phyloP scores from a whole-genome alignment of 1,140 invertebrate genomes.

The Seison nebaliae region DNA sequence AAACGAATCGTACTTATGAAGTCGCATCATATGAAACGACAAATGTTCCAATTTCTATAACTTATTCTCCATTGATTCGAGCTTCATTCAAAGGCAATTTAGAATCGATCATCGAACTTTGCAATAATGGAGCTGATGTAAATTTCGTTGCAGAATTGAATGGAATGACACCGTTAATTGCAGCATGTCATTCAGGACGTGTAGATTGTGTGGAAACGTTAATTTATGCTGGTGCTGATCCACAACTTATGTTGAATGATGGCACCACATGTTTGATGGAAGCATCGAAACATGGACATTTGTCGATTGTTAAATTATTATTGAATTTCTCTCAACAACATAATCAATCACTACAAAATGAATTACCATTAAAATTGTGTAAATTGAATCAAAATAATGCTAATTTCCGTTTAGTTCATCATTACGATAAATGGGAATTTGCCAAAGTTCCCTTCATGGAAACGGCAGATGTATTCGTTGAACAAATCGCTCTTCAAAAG shows the following conservation, averaged over 20 bases:
- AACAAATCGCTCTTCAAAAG: not conserved
- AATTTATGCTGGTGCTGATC: constrained; percentile 62
- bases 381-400: no score
- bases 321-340: no score
- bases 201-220: constrained; percentile 64
- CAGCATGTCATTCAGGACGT: constrained; percentile 54
- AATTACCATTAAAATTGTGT: no score
- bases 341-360: no score
- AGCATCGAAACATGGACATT: constrained; percentile 83
- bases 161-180: constrained; percentile 30
- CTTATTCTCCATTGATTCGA: no score
- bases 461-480: not conserved
- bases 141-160: constrained; percentile 26
- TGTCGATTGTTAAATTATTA: constrained; percentile 70
- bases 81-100: no score
- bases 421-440: no score
- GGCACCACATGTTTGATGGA: constrained; percentile 94
- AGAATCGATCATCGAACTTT: no score
- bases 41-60: no score
- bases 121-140: constrained; percentile 29
- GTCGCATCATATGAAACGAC: no score
- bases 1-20: constrained; percentile 1
- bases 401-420: no score
- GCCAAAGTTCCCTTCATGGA: no score
- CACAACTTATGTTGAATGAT: constrained; percentile 81